Evolutionary conservation across 2,797 vertebrate genomes (phyloP).

Genomic region (Acipenser transmontanus): DNA sequence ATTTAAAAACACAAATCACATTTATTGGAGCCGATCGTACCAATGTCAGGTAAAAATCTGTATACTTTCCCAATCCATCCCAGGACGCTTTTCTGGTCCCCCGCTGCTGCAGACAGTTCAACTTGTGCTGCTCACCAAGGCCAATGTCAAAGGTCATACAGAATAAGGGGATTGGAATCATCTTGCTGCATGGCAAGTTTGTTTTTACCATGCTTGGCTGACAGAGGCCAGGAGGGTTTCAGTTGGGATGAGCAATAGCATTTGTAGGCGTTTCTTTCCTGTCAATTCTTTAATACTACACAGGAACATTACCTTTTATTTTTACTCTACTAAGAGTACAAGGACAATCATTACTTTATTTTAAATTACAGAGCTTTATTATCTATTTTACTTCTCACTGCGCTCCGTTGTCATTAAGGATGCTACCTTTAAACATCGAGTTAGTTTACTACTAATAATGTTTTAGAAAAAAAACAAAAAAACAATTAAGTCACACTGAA

Average conservation of each 20-base stretch:
- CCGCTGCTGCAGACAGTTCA: constrained; percentile 99
- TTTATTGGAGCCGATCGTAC: constrained; percentile 99
- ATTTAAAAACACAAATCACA: constrained; percentile 95
- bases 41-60: constrained; percentile 98
- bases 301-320: neutral
- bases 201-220: constrained; percentile 46
- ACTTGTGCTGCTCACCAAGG: constrained; percentile 99
- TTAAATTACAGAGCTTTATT: no score
- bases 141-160: constrained; percentile 97
- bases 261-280: neutral
- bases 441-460: no score
- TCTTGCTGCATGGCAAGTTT: constrained; percentile 31
- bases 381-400: no score
- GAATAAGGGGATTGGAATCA: constrained; percentile 62
- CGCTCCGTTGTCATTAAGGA: no score
- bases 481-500: no score
- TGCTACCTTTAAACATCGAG: no score
- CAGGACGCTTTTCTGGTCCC: constrained; percentile 99
- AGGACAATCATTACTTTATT: no score
- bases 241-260: constrained; percentile 65
- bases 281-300: neutral
- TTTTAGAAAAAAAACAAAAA: no score
- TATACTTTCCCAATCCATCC: constrained; percentile 99
- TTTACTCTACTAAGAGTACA: no score
- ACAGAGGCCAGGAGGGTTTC: constrained; percentile 59